Evolutionary conservation across 2,113 vertebrate species (phyloP).

Genomic region (Melanostigma gelatinosum): DNA sequence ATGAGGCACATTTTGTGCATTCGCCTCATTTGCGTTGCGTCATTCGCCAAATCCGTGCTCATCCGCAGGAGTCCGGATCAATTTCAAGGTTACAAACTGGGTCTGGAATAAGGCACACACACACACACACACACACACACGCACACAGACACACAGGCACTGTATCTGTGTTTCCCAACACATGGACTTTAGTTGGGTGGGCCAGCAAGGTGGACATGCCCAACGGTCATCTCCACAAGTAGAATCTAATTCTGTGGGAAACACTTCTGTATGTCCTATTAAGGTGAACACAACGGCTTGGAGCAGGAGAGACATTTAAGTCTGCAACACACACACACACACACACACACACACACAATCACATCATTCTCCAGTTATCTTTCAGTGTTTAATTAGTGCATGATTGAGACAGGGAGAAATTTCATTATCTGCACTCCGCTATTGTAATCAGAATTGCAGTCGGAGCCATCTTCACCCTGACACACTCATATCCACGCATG

Average conservation of each 20-base stretch:
- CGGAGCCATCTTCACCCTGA: slow-evolving; percentile 21
- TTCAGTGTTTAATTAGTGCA: slow-evolving; percentile 51
- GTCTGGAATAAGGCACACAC: neutral
- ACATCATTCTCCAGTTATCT: slow-evolving; percentile 30
- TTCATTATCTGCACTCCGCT: slow-evolving; percentile 50
- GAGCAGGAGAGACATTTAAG: slow-evolving; percentile 1
- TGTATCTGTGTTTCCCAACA: neutral
- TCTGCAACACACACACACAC: too few relatives aligned
- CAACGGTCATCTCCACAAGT: neutral
- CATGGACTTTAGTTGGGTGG: too few relatives aligned
- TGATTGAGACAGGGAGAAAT: slow-evolving; percentile 47
- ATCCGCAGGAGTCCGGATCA: neutral
- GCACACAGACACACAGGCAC: neutral
- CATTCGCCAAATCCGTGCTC: too few relatives aligned
- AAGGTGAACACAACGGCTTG: slow-evolving; percentile 1
- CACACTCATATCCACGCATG: neutral
- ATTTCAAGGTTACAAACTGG: slow-evolving; percentile 6
- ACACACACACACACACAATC: neutral
- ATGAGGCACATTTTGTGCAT: neutral
- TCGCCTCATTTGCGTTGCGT: too few relatives aligned
- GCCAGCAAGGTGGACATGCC: neutral
- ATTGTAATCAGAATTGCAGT: slow-evolving; percentile 50
- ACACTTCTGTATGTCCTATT: neutral
- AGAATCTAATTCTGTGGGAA: neutral
- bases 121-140: neutral